Percentiles rank a stretch among this genome's conserved stretches.
Conservation (phyloP, 2,888 invertebrate genomes). For the Gisinianus flammeolus region DNA sequence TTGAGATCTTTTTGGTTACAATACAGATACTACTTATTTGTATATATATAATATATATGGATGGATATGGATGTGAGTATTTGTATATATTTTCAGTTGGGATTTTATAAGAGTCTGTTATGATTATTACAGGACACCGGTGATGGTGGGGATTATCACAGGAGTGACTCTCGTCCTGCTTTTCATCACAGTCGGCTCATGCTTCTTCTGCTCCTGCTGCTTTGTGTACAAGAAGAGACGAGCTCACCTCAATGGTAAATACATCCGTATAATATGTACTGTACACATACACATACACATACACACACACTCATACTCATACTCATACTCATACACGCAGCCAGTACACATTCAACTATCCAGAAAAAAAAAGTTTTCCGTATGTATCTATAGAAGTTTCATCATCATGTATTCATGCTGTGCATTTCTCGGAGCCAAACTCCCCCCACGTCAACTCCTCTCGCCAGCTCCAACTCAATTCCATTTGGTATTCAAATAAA, state of each 20-base stretch:
- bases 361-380: background rate
- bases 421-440: constrained; percentile 12
- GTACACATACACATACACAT: constrained; percentile 3
- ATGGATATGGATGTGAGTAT: too few relatives aligned
- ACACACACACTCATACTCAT: background rate
- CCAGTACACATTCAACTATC: background rate
- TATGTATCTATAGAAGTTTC: background rate
- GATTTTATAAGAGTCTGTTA: too few relatives aligned
- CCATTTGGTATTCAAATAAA: constrained; percentile 37
- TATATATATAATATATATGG: too few relatives aligned
- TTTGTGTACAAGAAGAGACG: constrained; percentile 61
- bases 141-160: constrained; percentile 61
- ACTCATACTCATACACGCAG: too few relatives aligned
- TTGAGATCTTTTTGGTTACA: too few relatives aligned
- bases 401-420: constrained; percentile 35
- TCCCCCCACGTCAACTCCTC: background rate
- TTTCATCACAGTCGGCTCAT: constrained; percentile 60
- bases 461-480: constrained; percentile 13
- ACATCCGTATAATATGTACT: background rate
- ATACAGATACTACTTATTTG: too few relatives aligned
- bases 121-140: constrained; percentile 60
- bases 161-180: constrained; percentile 61
- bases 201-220: constrained; percentile 62
- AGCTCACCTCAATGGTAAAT: constrained; percentile 42
- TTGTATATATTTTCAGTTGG: too few relatives aligned